Evolutionary conservation across 2,888 invertebrate genomes (phyloP).

Genomic region (Dryococelus australis): DNA sequence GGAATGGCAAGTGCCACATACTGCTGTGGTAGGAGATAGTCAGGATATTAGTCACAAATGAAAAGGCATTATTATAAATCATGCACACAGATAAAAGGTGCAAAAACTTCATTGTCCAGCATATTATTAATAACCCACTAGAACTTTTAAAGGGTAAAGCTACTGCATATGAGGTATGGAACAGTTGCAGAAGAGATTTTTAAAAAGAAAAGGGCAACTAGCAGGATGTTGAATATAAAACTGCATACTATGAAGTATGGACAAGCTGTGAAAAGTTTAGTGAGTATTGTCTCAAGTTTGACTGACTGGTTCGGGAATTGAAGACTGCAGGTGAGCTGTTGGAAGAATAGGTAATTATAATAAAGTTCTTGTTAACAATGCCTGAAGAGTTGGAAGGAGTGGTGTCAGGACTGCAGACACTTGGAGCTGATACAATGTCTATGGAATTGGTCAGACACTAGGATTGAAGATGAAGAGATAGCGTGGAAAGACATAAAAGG

Average conservation of each 20-base stretch:
- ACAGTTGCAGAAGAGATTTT: conserved; percentile 6
- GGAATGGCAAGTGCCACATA: background rate
- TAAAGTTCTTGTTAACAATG: conserved; percentile 19
- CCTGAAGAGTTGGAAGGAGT: conserved; percentile 23
- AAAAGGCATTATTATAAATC: background rate
- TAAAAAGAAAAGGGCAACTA: background rate
- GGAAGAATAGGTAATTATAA: conserved; percentile 1
- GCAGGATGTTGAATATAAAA: conserved; percentile 19
- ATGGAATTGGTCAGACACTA: background rate
- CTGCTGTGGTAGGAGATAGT: background rate
- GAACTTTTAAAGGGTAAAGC: background rate
- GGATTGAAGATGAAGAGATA: background rate
- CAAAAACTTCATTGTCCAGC: conserved; percentile 18
- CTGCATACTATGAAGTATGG: conserved; percentile 13
- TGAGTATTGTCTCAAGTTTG: conserved; percentile 18
- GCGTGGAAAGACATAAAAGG: background rate
- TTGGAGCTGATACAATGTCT: conserved; percentile 6
- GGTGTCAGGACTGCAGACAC: background rate
- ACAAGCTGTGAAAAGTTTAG: background rate
- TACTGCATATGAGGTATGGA: conserved; percentile 13
- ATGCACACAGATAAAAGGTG: conserved; percentile 12
- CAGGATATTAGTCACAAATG: background rate
- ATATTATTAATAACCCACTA: background rate
- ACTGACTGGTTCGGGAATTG: background rate
- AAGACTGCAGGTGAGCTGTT: conserved; percentile 7